Evolutionary conservation across 30 jellyfish, hydroid and myxozoan genomes (phyloP).

Genomic region (Aurelia sp.): DNA sequence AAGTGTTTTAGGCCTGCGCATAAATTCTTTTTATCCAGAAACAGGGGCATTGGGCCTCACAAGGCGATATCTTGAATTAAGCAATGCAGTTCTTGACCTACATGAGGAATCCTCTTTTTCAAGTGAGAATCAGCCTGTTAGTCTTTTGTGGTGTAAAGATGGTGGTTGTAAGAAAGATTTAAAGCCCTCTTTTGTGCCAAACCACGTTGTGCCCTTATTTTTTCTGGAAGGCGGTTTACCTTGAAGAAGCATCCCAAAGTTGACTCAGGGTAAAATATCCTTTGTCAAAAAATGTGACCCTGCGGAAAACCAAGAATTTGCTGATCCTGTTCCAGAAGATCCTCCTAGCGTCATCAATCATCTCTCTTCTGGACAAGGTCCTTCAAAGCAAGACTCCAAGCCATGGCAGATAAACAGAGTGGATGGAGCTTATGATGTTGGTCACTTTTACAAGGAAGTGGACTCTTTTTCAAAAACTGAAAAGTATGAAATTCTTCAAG

Average conservation of each 20-base stretch:
- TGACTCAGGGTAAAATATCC: too few relatives aligned
- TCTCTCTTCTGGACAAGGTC: too few relatives aligned
- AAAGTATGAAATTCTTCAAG: not conserved
- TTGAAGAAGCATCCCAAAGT: too few relatives aligned
- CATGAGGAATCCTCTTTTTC: not conserved
- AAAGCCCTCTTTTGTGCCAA: not conserved
- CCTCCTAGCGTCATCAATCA: too few relatives aligned
- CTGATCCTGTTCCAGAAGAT: too few relatives aligned
- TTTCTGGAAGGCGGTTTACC: not conserved
- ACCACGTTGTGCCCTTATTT: not conserved
- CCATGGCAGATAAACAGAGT: too few relatives aligned
- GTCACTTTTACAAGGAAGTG: not conserved
- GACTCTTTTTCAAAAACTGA: conserved; percentile 4
- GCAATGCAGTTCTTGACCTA: too few relatives aligned
- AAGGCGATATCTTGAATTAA: not conserved
- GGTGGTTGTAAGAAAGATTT: not conserved
- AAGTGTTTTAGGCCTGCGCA: not conserved
- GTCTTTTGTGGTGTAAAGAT: not conserved
- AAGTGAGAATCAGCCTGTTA: not conserved
- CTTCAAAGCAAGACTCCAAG: too few relatives aligned
- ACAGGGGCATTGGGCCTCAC: not conserved
- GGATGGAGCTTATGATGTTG: not conserved
- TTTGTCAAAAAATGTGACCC: too few relatives aligned
- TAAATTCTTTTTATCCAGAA: not conserved
- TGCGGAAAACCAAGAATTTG: too few relatives aligned